phyloP scores from a whole-genome alignment of 2,797 vertebrate genomes.

The Mareca penelope region DNA sequence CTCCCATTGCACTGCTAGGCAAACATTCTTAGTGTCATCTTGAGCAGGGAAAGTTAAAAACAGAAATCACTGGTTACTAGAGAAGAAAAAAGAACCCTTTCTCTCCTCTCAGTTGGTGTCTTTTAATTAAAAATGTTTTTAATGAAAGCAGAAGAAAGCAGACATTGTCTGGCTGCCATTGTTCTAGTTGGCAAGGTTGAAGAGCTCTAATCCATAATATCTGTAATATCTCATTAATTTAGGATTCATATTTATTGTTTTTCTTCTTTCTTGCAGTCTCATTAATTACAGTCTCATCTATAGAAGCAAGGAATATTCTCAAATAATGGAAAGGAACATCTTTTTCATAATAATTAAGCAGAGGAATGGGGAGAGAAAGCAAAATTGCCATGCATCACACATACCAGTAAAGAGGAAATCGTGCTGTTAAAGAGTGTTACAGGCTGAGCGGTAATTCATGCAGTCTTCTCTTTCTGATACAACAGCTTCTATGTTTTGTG shows the following conservation, averaged over 20 bases:
- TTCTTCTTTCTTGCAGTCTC: not conserved
- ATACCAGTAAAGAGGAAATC: not conserved
- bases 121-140: not conserved
- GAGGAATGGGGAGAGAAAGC: not conserved
- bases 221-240: constrained; percentile 19
- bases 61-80: not conserved
- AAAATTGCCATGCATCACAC: not conserved
- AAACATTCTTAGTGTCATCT: not conserved
- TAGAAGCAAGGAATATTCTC: not conserved
- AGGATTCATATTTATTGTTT: not conserved
- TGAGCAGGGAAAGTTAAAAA: not conserved
- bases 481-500: not conserved
- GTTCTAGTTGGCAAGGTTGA: not conserved
- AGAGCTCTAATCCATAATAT: not conserved
- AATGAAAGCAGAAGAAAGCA: not conserved
- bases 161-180: not conserved
- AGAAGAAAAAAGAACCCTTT: not conserved
- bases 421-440: not conserved
- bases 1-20: not conserved
- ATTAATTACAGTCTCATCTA: not conserved
- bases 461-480: not conserved
- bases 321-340: not conserved
- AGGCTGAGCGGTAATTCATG: not conserved
- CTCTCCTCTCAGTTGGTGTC: not conserved
- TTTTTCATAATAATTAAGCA: constrained; percentile 7